Base-by-base conservation (phyloP, 2,888 invertebrate species). In the Sinopyrophorus schimmeli region DNA sequence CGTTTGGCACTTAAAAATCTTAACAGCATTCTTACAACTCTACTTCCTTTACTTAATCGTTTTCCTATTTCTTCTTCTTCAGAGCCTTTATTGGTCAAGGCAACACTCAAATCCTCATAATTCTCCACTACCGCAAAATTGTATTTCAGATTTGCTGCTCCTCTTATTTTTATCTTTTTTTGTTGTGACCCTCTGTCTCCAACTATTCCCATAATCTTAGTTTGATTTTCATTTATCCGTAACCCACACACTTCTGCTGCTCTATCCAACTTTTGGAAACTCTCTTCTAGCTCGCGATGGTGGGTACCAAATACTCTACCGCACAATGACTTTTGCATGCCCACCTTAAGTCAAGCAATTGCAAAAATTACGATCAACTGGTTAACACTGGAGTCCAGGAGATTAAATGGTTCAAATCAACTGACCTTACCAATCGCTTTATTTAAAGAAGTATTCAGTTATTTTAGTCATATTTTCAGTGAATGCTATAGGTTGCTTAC, bases 11-110 rank as follows among this genome's bases (percentile, higher is more conserved):
- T 31, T 14, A 28, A 11, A 7, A 28, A 16, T 17, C 31, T 31
- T 31, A 10, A 15, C 31, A 7, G n/a, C 24, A 10, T 24, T 24
- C 24, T 10, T 24, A 24, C 24, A 24, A 7, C 3, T 24, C 7
- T 24, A 24, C 24, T 24, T 24, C 24, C n/a, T n/a, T 24, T 24
- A 24, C 24, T 24, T 24, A n/a, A 24, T 9, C 24, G 24, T 24
- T 24, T 24, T 7, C 24, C 24, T 24, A 24, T 24, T 24, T 24
- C 24, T 24, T 24, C 24, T 24, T 24, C 24, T 24, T n/a, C 24
- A 24, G 24, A 24, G 9, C 24, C 24, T 24, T 10, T 24, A 7
- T 24, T 24, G 24, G 24, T 24, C 9, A 24, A 3, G 24, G 24
- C 9, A 5, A 24, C 24, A 7, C n/a, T n/a, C 9, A 24, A n/a